These are phyloP conservation scores for Australoheros scitulus DNA, from an alignment of 2,113 vertebrate species.

Conservation along the genomic window DNA sequence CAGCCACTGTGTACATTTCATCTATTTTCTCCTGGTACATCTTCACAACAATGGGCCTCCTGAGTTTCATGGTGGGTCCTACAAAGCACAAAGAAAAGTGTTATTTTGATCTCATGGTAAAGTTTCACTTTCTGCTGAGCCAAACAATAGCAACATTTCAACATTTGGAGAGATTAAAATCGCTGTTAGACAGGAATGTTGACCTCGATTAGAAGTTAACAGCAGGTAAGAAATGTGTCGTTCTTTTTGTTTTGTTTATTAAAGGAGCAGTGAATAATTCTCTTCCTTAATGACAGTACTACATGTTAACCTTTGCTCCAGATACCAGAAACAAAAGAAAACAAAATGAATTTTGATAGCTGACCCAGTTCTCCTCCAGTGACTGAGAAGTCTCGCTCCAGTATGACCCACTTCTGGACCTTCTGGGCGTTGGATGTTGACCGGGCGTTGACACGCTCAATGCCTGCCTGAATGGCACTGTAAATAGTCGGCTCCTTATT, in stretches of 20 bases:
- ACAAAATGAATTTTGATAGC: background rate
- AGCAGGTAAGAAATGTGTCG: background rate
- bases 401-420: slow-evolving; percentile 79
- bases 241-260: too few relatives aligned
- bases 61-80: slow-evolving; percentile 86
- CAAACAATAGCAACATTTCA: background rate
- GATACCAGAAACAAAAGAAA: background rate
- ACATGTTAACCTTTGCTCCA: background rate
- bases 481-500: slow-evolving; percentile 78
- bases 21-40: slow-evolving; percentile 80
- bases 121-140: background rate
- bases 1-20: slow-evolving; percentile 66
- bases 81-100: slow-evolving; percentile 2
- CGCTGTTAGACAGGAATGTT: background rate
- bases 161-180: background rate
- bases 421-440: slow-evolving; percentile 78
- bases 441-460: slow-evolving; percentile 72
- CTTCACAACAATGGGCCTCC: slow-evolving; percentile 78
- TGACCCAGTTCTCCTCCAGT: slow-evolving; percentile 81
- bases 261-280: background rate
- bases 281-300: background rate
- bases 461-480: slow-evolving; percentile 75
- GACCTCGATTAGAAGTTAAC: background rate
- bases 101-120: background rate
- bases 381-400: slow-evolving; percentile 79